phyloP scores from a whole-genome alignment of 2,888 invertebrate species.

The Nowickia ferox region DNA sequence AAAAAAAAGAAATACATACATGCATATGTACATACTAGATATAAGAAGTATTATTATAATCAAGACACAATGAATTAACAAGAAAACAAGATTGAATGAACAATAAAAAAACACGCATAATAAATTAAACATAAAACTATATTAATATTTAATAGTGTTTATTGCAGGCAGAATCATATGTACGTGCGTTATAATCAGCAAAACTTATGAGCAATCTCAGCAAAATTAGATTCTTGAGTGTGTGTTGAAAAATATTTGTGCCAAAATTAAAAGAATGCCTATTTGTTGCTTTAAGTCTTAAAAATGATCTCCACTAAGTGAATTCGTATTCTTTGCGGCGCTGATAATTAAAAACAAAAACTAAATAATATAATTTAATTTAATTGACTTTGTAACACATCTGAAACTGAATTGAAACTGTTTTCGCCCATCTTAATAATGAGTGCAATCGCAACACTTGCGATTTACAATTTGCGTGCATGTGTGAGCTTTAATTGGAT shows the following conservation, averaged over 20 bases:
- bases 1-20: slow-evolving; percentile 1
- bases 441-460: background rate
- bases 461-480: background rate
- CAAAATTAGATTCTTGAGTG: slow-evolving; percentile 19
- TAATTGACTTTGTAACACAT: slow-evolving; percentile 29
- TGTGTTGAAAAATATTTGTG: slow-evolving; percentile 3
- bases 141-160: slow-evolving; percentile 26
- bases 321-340: background rate
- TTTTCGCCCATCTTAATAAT: slow-evolving; percentile 20
- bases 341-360: background rate
- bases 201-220: slow-evolving; percentile 6
- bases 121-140: slow-evolving; percentile 18
- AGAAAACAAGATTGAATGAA: slow-evolving; percentile 43
- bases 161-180: slow-evolving; percentile 37
- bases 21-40: background rate
- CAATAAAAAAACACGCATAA: slow-evolving; percentile 34
- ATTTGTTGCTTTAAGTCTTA: background rate
- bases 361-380: slow-evolving; percentile 4
- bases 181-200: slow-evolving; percentile 15
- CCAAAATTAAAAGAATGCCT: slow-evolving; percentile 31
- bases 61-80: slow-evolving; percentile 40
- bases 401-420: slow-evolving; percentile 18
- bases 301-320: slow-evolving; percentile 39
- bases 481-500: slow-evolving; percentile 48
- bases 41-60: slow-evolving; percentile 45